Percentiles rank a stretch among this genome's conserved stretches.
phyloP scores from a whole-genome alignment of 2,888 invertebrate genomes.

The Pollenia angustigena region DNA sequence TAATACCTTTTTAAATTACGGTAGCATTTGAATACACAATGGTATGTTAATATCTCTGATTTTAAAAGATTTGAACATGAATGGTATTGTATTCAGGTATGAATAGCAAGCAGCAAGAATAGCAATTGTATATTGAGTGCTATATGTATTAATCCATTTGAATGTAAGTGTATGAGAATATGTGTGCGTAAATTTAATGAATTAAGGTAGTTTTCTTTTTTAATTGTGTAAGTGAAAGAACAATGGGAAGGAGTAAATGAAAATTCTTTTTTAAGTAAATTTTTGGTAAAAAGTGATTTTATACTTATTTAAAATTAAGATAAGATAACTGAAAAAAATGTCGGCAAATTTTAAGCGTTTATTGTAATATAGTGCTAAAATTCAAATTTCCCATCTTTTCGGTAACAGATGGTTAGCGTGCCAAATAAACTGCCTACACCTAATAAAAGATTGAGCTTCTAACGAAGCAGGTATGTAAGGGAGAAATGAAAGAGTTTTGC shows the following conservation, averaged over 20 bases:
- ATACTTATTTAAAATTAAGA: too few species aligned
- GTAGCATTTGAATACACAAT: constrained; percentile 30
- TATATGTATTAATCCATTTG: neutral
- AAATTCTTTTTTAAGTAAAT: neutral
- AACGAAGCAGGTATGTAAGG: too few species aligned
- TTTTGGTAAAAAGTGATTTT: too few species aligned
- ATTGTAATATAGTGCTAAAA: too few species aligned
- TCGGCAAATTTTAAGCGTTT: too few species aligned
- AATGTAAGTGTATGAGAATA: neutral
- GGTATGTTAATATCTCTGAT: constrained; percentile 47
- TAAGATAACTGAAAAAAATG: too few species aligned
- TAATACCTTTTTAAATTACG: constrained; percentile 41
- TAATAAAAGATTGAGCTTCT: too few species aligned
- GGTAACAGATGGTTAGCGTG: too few species aligned
- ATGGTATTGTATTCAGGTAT: constrained; percentile 60
- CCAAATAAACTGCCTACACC: too few species aligned
- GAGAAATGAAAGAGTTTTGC: too few species aligned
- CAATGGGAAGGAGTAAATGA: constrained; percentile 37
- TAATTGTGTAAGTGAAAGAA: neutral
- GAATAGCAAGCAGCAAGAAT: constrained; percentile 59
- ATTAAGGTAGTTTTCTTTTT: constrained; percentile 32
- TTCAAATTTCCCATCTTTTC: too few species aligned
- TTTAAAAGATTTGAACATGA: constrained; percentile 61
- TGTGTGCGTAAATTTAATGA: constrained; percentile 46
- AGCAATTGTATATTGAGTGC: constrained; percentile 49